Base-by-base conservation (phyloP, 2,888 invertebrate species). In the Chrysolina haemoptera region DNA sequence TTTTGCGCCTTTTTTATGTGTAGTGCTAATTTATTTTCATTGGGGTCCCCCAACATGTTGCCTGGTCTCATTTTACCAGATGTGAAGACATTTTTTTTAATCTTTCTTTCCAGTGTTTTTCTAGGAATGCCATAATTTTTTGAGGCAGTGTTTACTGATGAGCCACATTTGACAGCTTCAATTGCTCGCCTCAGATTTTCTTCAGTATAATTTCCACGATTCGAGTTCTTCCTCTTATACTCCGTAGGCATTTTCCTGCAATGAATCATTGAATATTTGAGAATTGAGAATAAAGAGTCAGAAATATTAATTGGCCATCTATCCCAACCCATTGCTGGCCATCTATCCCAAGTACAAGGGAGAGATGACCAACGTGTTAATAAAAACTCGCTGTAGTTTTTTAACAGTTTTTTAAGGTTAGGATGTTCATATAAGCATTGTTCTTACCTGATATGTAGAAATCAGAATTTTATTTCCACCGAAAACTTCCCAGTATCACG, bases 71-170 rank as follows among this genome's bases (percentile, higher is more conserved):
- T n/a, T n/a, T 8, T 46, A 46, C 16, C n/a, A 18, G 63, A n/a
- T 43, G 63, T 18, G 11, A 3, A 41, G 6, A 63, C 63, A 40
- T 40, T 41, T n/a, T 40, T 63, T 63, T n/a, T 10, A 22, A 41
- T 11, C 4, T 63, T 63, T 20, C 40, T 41, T 63, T 18, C 63
- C 5, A 63, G 20, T 10, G 63, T 41, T 63, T 41, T 41, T 40
- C 20, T 55, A 27, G 55, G 68, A 55, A 68, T 68, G 53, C 53
- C 43, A 68, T 53, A 68, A 55, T 53, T 55, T 55, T 53, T 68
- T 68, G 68, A 68, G 41, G 68, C 41, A 35, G 35, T 18, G 55
- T 68, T 46, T n/a, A 46, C 27, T n/a, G 48, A 27, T 18, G 27
- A 67, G 22, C 67, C 67, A 50, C 48, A 48, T 68, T 40, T 68